These are phyloP conservation scores for Microplitis mediator DNA, from an alignment of 1,140 invertebrate genomes.

Conservation along the genomic window DNA sequence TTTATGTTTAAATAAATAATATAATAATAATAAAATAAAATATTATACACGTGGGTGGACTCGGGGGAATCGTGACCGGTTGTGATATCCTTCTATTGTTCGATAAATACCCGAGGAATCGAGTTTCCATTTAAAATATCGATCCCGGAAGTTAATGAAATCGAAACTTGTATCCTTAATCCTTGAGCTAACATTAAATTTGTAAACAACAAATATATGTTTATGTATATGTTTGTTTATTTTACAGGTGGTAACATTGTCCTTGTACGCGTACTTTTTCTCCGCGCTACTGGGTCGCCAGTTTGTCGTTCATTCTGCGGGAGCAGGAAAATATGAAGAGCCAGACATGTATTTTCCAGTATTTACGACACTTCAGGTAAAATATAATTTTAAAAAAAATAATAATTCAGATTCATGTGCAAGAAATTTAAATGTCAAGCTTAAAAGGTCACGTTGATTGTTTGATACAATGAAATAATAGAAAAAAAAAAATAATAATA, in stretches of 20 bases:
- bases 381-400: slow-evolving; percentile 23
- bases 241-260: slow-evolving; percentile 87
- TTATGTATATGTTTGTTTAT: slow-evolving; percentile 29
- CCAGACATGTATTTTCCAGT: slow-evolving; percentile 92
- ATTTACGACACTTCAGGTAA: slow-evolving; percentile 88
- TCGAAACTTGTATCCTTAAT: slow-evolving; percentile 3
- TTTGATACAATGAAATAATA: background rate
- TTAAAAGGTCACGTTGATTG: slow-evolving; percentile 5
- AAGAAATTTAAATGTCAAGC: background rate
- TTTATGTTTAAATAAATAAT: background rate
- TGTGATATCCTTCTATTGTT: slow-evolving; percentile 15
- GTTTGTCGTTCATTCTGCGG: slow-evolving; percentile 66
- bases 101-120: background rate
- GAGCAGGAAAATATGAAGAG: slow-evolving; percentile 69
- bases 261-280: slow-evolving; percentile 90
- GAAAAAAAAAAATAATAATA: too few relatives aligned
- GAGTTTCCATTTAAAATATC: background rate
- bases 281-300: slow-evolving; percentile 84
- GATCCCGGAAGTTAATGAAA: slow-evolving; percentile 15
- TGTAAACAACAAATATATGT: too few relatives aligned
- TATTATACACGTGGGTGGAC: slow-evolving; percentile 9
- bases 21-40: background rate
- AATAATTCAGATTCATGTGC: slow-evolving; percentile 8
- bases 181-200: background rate
- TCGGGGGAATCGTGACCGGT: slow-evolving; percentile 9